Evolutionary conservation across 2,888 invertebrate species (phyloP).

Genomic region (Agonopterix heracliana): DNA sequence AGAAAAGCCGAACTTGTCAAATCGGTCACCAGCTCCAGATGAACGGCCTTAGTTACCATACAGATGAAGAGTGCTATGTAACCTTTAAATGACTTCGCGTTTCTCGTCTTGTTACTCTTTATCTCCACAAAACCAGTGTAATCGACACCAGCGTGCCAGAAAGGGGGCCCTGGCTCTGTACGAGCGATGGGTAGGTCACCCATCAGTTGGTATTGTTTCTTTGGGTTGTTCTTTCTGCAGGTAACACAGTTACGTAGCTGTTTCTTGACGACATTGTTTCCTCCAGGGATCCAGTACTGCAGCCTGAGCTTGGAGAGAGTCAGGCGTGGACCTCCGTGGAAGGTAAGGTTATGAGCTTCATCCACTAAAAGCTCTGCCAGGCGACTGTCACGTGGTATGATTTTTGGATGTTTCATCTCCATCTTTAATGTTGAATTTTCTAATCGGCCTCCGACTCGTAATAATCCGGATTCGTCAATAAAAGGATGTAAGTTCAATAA

Average conservation of each 20-base stretch:
- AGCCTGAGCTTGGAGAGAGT: conserved; percentile 12
- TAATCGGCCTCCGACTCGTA: conserved; percentile 9
- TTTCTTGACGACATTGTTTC: conserved; percentile 3
- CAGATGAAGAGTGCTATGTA: conserved; percentile 1
- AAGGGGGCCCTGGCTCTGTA: conserved; percentile 1
- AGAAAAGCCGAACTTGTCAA: background rate
- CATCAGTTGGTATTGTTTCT: conserved; percentile 3
- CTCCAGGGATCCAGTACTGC: conserved; percentile 13
- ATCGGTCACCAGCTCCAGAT: background rate
- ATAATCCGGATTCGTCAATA: conserved; percentile 6
- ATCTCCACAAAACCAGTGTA: conserved; percentile 2
- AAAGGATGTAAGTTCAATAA: conserved; percentile 5
- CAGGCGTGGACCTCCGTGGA: conserved; percentile 18
- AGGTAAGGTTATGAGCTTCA: conserved; percentile 14
- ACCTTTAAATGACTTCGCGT: background rate
- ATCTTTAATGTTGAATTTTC: background rate
- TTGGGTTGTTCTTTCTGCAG: conserved; percentile 2
- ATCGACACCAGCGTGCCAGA: conserved; percentile 1
- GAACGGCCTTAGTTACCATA: background rate
- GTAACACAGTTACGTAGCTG: conserved; percentile 4
- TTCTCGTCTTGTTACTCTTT: background rate
- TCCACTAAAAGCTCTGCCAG: conserved; percentile 9
- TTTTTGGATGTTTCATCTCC: conserved; percentile 12
- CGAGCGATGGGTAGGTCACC: conserved; percentile 4
- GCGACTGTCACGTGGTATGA: conserved; percentile 8